Evolutionary conservation across 2,888 invertebrate genomes (phyloP).

Genomic region (Caenorhabditis imperialis): DNA sequence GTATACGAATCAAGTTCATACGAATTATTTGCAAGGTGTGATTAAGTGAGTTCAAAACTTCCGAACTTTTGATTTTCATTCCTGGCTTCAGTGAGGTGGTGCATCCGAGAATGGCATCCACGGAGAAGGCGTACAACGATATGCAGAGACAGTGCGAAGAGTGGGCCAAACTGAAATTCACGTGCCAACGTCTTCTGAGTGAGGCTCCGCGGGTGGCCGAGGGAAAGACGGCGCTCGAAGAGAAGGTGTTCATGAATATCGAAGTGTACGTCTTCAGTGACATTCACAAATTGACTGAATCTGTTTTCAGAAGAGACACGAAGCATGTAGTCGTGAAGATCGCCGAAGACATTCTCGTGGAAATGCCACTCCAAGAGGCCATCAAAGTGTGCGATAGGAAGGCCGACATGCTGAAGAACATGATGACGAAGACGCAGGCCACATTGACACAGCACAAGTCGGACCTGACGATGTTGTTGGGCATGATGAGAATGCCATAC

Average conservation of each 20-base stretch:
- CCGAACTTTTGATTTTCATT: neutral
- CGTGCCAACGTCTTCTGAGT: constrained; percentile 26
- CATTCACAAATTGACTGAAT: neutral
- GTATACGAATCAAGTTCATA: constrained; percentile 3
- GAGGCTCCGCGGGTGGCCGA: constrained; percentile 13
- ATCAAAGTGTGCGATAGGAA: constrained; percentile 45
- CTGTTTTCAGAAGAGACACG: constrained; percentile 50
- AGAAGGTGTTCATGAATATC: constrained; percentile 55
- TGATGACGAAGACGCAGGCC: constrained; percentile 21
- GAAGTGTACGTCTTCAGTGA: constrained; percentile 58
- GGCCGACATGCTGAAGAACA: constrained; percentile 35
- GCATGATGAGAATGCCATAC: constrained; percentile 30
- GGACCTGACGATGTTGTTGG: constrained; percentile 27
- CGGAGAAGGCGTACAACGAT: constrained; percentile 23
- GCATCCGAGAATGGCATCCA: constrained; percentile 14
- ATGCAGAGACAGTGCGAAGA: constrained; percentile 43
- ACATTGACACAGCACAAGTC: constrained; percentile 14
- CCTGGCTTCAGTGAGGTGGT: constrained; percentile 7
- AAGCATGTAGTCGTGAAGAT: constrained; percentile 57
- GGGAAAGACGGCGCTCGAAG: constrained; percentile 53
- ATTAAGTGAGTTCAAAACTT: constrained; percentile 14
- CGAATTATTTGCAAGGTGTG: constrained; percentile 25
- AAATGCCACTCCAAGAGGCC: constrained; percentile 53
- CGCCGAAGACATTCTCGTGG: constrained; percentile 48
- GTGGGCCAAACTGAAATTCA: constrained; percentile 38